Conservation (phyloP, 2,797 vertebrate genomes). For the Cuniculus paca region DNA sequence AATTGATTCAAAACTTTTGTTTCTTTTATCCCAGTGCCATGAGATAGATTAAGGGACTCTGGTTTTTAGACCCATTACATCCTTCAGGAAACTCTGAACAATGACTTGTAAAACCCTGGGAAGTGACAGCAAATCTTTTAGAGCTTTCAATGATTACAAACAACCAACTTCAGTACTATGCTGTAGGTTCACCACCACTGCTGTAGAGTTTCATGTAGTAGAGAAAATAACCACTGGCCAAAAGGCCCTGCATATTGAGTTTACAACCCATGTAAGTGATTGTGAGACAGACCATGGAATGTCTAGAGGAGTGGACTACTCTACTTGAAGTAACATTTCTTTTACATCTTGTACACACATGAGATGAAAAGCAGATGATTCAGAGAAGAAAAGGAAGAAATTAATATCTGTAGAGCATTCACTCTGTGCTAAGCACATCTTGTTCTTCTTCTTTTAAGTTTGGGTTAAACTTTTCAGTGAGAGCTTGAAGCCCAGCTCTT, state of each 20-base stretch:
- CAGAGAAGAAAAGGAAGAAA: neutral
- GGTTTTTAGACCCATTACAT: neutral
- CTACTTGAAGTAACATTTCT: neutral
- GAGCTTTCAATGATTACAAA: neutral
- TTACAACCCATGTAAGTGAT: neutral
- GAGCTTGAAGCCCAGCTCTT: neutral
- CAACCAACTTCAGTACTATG: neutral
- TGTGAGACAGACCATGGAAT: neutral
- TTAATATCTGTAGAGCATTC: neutral
- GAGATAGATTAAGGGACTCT: neutral
- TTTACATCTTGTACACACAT: neutral
- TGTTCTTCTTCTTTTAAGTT: neutral
- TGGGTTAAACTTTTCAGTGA: neutral
- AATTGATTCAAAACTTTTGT: conserved; percentile 1
- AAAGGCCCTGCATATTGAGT: neutral
- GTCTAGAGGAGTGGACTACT: neutral
- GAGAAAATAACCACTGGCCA: neutral
- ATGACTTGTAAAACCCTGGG: neutral
- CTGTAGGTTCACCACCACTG: neutral
- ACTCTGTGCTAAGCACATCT: neutral
- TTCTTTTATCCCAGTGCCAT: neutral
- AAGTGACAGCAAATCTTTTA: neutral
- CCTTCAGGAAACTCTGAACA: neutral
- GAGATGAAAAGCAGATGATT: neutral
- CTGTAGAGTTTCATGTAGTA: neutral